These are phyloP conservation scores for Notamacropus eugenii DNA, from an alignment of 2,797 vertebrate genomes.

Conservation along the genomic window DNA sequence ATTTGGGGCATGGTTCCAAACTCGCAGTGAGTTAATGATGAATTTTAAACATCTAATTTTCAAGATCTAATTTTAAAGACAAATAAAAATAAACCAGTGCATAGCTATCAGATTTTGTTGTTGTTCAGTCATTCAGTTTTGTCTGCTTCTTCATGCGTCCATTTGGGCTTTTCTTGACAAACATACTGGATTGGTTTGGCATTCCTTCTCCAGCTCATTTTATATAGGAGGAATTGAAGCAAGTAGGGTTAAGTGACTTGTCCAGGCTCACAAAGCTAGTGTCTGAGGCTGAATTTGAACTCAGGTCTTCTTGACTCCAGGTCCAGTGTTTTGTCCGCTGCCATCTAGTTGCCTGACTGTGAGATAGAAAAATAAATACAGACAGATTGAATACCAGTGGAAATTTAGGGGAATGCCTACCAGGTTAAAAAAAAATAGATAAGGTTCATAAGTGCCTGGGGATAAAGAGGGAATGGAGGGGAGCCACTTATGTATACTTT, in stretches of 20 bases:
- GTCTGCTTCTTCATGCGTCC: no score
- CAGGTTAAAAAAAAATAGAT: conserved; percentile 5
- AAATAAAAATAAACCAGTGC: background rate
- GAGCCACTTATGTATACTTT: background rate
- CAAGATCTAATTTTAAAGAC: background rate
- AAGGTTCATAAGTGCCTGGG: background rate
- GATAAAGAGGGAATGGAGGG: conserved; percentile 11
- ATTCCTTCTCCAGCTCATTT: no score
- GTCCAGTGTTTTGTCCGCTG: background rate
- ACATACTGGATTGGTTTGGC: no score
- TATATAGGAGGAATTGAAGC: no score
- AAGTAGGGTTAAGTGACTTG: no score
- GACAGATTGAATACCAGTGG: background rate
- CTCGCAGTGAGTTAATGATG: background rate
- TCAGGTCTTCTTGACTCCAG: background rate
- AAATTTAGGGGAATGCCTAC: conserved; percentile 9
- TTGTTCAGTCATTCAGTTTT: no score
- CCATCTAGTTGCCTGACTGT: background rate
- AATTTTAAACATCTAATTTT: background rate
- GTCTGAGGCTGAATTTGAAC: background rate
- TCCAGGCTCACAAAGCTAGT: no score
- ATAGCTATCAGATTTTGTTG: no score
- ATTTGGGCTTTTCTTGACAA: no score
- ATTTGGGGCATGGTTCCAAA: background rate
- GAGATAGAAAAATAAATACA: background rate